phyloP scores from a whole-genome alignment of 2,113 vertebrate genomes.

The Rhinolophus sinicus region DNA sequence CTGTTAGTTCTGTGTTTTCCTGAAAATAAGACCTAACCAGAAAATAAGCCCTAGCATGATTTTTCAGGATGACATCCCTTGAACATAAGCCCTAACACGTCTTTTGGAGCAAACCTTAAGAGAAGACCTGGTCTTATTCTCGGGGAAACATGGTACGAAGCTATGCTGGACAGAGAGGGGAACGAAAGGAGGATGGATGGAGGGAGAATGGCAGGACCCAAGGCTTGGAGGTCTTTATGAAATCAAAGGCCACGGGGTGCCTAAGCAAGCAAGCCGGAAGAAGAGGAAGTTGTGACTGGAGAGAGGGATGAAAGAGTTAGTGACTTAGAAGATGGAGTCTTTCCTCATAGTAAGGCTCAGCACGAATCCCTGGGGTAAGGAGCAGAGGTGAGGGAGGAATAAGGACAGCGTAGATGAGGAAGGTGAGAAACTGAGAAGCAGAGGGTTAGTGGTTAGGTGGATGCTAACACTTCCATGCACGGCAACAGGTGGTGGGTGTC shows the following conservation, averaged over 20 bases:
- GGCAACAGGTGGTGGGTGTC: background rate
- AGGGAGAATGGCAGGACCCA: background rate
- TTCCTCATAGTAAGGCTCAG: background rate
- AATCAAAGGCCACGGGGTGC: background rate
- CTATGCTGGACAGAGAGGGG: background rate
- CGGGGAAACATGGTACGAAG: background rate
- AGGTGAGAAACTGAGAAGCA: background rate
- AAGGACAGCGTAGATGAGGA: background rate
- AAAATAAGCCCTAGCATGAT: too few relatives aligned
- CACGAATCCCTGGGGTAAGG: background rate
- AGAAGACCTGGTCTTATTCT: too few relatives aligned
- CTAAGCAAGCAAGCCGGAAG: background rate
- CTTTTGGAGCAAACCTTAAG: too few relatives aligned
- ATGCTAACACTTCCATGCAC: background rate
- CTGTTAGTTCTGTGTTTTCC: background rate
- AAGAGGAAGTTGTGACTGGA: background rate
- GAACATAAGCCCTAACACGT: too few relatives aligned
- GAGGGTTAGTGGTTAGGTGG: background rate
- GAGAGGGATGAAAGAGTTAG: background rate
- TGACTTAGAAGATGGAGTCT: background rate
- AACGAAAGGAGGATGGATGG: background rate
- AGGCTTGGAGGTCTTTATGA: background rate
- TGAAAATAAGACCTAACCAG: too few relatives aligned
- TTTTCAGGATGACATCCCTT: too few relatives aligned
- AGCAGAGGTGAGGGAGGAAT: background rate